These are phyloP conservation scores for Menidia menidia DNA, from an alignment of 2,797 vertebrate species.

Conservation along the genomic window DNA sequence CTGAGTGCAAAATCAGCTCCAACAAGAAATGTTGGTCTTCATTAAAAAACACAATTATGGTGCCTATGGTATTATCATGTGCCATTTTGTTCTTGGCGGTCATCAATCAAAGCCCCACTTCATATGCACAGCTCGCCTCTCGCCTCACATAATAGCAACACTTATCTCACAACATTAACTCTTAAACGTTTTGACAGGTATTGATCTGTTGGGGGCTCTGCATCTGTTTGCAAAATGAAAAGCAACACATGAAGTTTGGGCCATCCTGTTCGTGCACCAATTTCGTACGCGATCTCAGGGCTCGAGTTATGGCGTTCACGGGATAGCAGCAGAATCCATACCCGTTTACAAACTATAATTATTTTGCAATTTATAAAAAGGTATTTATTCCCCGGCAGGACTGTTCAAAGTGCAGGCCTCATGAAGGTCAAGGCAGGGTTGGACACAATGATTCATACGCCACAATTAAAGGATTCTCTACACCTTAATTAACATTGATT, in stretches of 20 bases:
- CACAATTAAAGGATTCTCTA: conserved; percentile 83
- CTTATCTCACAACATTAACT: conserved; percentile 72
- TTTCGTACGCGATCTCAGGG: conserved; percentile 11
- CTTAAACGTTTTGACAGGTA: conserved; percentile 65
- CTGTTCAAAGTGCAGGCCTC: conserved; percentile 54
- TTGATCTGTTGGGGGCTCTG: conserved; percentile 48
- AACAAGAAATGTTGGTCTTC: conserved; percentile 70
- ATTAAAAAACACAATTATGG: conserved; percentile 77
- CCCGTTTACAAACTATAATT: conserved; percentile 53
- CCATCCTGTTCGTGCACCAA: neutral
- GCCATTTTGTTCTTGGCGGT: conserved; percentile 72
- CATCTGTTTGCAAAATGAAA: conserved; percentile 36
- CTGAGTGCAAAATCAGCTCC: conserved; percentile 76
- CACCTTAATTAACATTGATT: conserved; percentile 88
- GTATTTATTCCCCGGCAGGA: conserved; percentile 63
- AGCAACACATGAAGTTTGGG: conserved; percentile 1
- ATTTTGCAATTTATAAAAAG: conserved; percentile 59
- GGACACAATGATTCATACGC: conserved; percentile 81
- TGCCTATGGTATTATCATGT: conserved; percentile 58
- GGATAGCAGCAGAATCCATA: conserved; percentile 30
- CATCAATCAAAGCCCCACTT: conserved; percentile 75
- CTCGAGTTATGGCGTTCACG: neutral
- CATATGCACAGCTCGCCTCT: conserved; percentile 57
- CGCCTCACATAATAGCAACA: conserved; percentile 56
- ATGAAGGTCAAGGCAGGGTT: conserved; percentile 78